These are phyloP conservation scores for Coelogynopora nodosa DNA, from an alignment of 2,888 invertebrate genomes.

Conservation along the genomic window DNA sequence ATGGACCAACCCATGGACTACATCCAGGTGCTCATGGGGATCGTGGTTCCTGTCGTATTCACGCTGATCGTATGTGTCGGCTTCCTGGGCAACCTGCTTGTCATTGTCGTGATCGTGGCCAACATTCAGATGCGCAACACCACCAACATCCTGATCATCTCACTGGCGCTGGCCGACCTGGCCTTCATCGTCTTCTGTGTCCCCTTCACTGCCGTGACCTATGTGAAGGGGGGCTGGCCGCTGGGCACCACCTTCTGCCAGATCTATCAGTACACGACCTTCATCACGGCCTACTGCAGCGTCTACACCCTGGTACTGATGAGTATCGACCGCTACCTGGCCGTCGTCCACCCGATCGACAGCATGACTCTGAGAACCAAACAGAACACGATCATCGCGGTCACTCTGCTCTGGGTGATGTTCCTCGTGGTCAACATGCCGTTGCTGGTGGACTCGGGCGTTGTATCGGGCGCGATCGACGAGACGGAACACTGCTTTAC, in stretches of 20 bases:
- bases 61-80: constrained; percentile 80
- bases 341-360: constrained; percentile 84
- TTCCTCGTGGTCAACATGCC: constrained; percentile 34
- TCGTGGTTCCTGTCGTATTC: constrained; percentile 68
- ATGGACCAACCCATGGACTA: not conserved
- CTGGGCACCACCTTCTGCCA: constrained; percentile 86
- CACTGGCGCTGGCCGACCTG: constrained; percentile 81
- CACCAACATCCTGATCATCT: constrained; percentile 84
- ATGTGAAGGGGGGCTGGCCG: constrained; percentile 82
- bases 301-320: constrained; percentile 88
- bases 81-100: constrained; percentile 80
- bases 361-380: constrained; percentile 80
- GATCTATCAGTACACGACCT: constrained; percentile 82
- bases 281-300: constrained; percentile 85
- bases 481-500: constrained; percentile 12
- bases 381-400: constrained; percentile 74
- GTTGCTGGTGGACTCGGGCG: constrained; percentile 6
- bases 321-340: constrained; percentile 83
- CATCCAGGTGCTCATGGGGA: not conserved
- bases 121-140: constrained; percentile 88
- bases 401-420: constrained; percentile 71
- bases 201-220: constrained; percentile 85
- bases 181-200: constrained; percentile 87
- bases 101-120: constrained; percentile 79
- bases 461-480: constrained; percentile 22